Evolutionary conservation across 2,888 invertebrate genomes (phyloP).

Genomic region (Drosophila kanekoi): DNA sequence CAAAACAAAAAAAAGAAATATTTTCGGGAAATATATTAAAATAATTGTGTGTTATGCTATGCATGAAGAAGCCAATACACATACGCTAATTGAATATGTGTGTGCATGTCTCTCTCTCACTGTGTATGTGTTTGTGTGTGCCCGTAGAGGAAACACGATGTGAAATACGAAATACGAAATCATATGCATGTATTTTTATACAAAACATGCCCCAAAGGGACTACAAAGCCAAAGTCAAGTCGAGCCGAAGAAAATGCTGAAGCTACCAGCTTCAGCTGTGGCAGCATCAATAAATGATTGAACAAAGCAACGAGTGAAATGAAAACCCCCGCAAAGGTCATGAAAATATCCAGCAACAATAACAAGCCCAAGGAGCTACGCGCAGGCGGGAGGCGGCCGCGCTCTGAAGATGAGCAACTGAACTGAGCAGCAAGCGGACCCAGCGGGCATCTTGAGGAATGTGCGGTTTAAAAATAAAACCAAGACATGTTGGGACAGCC

Average conservation of each 20-base stretch:
- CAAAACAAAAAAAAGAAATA: constrained; percentile 18
- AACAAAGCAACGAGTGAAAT: constrained; percentile 66
- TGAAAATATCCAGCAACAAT: constrained; percentile 59
- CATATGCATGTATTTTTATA: constrained; percentile 64
- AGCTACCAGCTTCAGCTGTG: not conserved
- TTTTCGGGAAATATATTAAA: constrained; percentile 51
- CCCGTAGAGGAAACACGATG: constrained; percentile 48
- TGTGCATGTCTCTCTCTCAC: not conserved
- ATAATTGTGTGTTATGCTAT: constrained; percentile 61
- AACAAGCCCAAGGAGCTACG: constrained; percentile 29
- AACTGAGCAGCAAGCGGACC: constrained; percentile 50
- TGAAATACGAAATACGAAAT: constrained; percentile 46
- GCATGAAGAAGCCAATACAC: constrained; percentile 51
- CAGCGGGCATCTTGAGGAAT: constrained; percentile 70
- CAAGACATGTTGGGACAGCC: constrained; percentile 38
- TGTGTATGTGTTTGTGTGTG: constrained; percentile 22
- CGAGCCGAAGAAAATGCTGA: constrained; percentile 36
- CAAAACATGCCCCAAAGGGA: constrained; percentile 72
- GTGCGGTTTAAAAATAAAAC: constrained; percentile 76
- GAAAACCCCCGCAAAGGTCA: constrained; percentile 81
- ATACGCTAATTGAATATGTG: constrained; percentile 57
- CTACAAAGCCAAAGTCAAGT: constrained; percentile 58
- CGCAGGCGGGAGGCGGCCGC: constrained; percentile 25
- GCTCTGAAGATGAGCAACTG: constrained; percentile 1
- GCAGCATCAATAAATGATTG: constrained; percentile 78